Evolutionary conservation across 2,113 vertebrate genomes (phyloP), one percentile per base, ranked within the genome.

Genomic region (Toxotes jaculatrix): DNA sequence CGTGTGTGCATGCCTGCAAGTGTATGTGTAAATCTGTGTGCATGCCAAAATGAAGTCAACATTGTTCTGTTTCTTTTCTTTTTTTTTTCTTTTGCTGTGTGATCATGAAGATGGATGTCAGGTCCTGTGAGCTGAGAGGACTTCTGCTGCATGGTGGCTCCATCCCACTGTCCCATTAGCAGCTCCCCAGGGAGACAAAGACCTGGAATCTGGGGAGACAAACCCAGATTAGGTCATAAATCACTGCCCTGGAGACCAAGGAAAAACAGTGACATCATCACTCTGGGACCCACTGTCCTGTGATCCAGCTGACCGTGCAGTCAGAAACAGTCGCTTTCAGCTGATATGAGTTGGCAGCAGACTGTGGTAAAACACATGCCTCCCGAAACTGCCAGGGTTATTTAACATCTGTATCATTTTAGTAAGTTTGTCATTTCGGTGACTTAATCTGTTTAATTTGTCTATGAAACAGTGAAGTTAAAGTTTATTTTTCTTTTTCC

Each of bases 211-310:
- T 83, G 92, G 90, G 94, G 93, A 87, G 94, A 95, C 95, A 89
- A 94, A 87, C 93, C 90, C 95, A 96, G 96, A 98, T 98, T 95
- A 96, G 95, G 96, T 97, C 94, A 96, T 96, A 96, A 96, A 98
- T 97, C 97, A 97, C 81, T 77, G 90, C 92, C 92, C 94, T 0
- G n/a, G 92, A 91, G 95, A 93, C 87, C 63, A 83, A 84, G 43
- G 78, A 92, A 91, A 93, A 85, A 92, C 45, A 91, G 93, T 94
- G 95, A 95, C 93, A 95, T 96, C 94, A 94, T 93, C 94, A 92
- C 80, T 77, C 76, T 72, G 92, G 93, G 93, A 86, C 76, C 36
- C 87, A 85, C 56, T 86, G 80, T 80, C 87, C 91, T 84, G 87
- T 79, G 83, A 85, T 92, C 74, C 38, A 36, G 88, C 92, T 93